These are phyloP conservation scores for Pyralis farinalis DNA, from an alignment of 2,888 invertebrate species.

Conservation along the genomic window DNA sequence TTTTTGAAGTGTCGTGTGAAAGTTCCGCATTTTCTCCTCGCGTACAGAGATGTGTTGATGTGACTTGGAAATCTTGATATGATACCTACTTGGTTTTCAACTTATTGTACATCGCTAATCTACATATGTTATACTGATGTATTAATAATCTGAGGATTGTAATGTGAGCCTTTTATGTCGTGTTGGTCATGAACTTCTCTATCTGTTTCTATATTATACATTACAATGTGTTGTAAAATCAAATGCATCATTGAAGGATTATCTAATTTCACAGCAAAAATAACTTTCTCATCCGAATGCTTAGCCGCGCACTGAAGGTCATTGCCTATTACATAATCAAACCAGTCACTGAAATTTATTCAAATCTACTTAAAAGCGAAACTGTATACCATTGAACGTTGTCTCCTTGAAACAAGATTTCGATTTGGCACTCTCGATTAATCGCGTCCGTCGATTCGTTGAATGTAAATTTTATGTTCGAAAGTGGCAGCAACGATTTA, in stretches of 20 bases:
- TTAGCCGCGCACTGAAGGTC: slow-evolving; percentile 39
- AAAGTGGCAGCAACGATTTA: slow-evolving; percentile 12
- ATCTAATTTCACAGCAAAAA: slow-evolving; percentile 12
- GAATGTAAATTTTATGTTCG: slow-evolving; percentile 19
- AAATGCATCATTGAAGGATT: background rate
- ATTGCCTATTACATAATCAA: slow-evolving; percentile 35
- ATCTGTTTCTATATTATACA: too few relatives aligned
- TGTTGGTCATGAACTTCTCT: too few relatives aligned
- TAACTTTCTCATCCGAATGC: slow-evolving; percentile 38
- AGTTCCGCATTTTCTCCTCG: slow-evolving; percentile 33
- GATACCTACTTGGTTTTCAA: too few relatives aligned
- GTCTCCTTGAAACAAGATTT: slow-evolving; percentile 28
- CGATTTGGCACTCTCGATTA: slow-evolving; percentile 15
- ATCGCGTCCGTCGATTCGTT: slow-evolving; percentile 16
- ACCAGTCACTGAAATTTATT: slow-evolving; percentile 24
- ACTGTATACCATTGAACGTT: slow-evolving; percentile 11
- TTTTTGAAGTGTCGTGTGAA: slow-evolving; percentile 35
- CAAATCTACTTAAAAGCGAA: slow-evolving; percentile 28
- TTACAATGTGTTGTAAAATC: too few relatives aligned
- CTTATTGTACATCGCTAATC: too few relatives aligned
- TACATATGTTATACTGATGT: too few relatives aligned
- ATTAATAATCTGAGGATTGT: too few relatives aligned
- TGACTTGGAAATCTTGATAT: too few relatives aligned
- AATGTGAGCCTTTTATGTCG: too few relatives aligned
- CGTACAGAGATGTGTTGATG: slow-evolving; percentile 8